These are phyloP conservation scores for Salticus scenicus DNA, from an alignment of 2,888 invertebrate genomes.

Conservation along the genomic window DNA sequence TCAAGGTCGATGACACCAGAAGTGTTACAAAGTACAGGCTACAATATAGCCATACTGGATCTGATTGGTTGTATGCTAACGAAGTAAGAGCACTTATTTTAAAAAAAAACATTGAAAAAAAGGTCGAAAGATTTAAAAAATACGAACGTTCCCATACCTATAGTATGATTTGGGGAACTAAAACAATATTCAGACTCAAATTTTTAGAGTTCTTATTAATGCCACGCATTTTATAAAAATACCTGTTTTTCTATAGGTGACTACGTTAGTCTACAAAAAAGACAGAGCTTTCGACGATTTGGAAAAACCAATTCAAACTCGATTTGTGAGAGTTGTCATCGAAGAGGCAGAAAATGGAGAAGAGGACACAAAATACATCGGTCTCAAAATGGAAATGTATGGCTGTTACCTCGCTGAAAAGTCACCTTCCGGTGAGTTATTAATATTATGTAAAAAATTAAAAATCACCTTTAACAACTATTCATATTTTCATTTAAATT, in stretches of 20 bases:
- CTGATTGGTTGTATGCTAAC: constrained; percentile 70
- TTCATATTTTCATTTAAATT: too few species aligned
- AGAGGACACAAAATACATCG: constrained; percentile 49
- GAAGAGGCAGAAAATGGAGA: constrained; percentile 60
- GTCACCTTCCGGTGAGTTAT: constrained; percentile 45
- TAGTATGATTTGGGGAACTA: too few species aligned
- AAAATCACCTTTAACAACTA: not conserved
- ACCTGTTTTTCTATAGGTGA: constrained; percentile 28
- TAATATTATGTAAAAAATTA: too few species aligned
- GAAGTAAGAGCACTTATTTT: constrained; percentile 36
- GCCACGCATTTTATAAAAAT: too few species aligned
- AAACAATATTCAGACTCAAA: too few species aligned
- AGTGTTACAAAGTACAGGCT: constrained; percentile 66
- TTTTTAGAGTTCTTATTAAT: too few species aligned
- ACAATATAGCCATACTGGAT: constrained; percentile 70
- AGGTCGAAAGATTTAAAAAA: too few species aligned
- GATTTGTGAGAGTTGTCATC: constrained; percentile 49
- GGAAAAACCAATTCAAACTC: constrained; percentile 58
- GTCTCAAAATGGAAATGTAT: constrained; percentile 63
- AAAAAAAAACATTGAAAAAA: too few species aligned
- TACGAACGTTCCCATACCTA: too few species aligned
- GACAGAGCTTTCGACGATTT: constrained; percentile 34
- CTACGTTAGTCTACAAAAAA: constrained; percentile 41
- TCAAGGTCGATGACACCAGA: constrained; percentile 62
- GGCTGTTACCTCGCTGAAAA: constrained; percentile 59